These are phyloP conservation scores for Paramormyrops kingsleyae DNA, from an alignment of 2,113 vertebrate genomes.

Conservation along the genomic window DNA sequence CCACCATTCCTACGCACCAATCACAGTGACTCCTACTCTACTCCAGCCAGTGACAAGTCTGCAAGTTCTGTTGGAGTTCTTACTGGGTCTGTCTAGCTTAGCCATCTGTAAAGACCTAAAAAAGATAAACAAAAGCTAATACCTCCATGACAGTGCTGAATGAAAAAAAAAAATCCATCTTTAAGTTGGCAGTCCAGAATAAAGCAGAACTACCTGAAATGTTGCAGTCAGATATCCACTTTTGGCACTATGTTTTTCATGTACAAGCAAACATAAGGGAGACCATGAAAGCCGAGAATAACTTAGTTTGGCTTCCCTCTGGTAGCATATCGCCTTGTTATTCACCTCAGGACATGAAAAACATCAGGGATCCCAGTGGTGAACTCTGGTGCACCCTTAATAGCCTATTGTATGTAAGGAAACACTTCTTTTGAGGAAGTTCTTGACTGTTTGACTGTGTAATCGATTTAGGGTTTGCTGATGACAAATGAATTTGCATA, in stretches of 20 bases:
- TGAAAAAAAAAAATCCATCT: not conserved
- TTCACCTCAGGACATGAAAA: conserved; percentile 1
- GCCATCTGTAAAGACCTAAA: not conserved
- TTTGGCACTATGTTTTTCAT: not conserved
- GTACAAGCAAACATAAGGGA: not conserved
- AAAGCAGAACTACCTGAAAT: not conserved
- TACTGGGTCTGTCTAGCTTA: conserved; percentile 61
- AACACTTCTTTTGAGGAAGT: not conserved
- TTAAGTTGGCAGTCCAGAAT: not conserved
- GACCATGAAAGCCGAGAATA: not conserved
- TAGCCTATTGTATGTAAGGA: not conserved
- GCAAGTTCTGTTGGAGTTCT: conserved; percentile 68
- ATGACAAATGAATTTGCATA: no score
- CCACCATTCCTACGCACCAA: conserved; percentile 80
- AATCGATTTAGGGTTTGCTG: not conserved
- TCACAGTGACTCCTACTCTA: conserved; percentile 60
- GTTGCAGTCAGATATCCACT: not conserved
- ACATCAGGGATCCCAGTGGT: not conserved
- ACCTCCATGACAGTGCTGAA: not conserved
- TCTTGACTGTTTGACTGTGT: not conserved
- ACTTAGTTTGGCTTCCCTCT: not conserved
- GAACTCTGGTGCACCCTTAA: not conserved
- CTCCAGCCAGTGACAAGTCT: conserved; percentile 54
- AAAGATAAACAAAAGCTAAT: not conserved
- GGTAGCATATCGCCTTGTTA: not conserved